These are phyloP conservation scores for Pelecanus crispus DNA, from an alignment of 2,113 vertebrate genomes.

Conservation along the genomic window DNA sequence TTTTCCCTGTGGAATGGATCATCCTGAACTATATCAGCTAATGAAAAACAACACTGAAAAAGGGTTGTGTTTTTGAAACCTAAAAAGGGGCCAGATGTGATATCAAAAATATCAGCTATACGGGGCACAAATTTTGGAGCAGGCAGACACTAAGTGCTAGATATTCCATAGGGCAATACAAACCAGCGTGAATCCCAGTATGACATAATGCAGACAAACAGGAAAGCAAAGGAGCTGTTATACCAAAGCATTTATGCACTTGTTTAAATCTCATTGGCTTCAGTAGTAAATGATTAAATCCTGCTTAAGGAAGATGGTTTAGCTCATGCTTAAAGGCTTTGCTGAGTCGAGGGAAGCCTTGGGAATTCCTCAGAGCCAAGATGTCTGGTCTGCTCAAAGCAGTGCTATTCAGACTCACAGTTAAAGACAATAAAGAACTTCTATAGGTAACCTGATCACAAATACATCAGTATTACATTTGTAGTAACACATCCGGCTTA, in stretches of 20 bases:
- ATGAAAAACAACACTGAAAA: background rate
- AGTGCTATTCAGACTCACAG: background rate
- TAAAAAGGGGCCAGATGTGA: background rate
- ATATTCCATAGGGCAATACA: background rate
- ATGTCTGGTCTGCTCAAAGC: background rate
- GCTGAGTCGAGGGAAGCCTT: background rate
- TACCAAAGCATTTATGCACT: background rate
- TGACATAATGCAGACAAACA: background rate
- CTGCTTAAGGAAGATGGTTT: background rate
- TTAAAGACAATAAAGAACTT: background rate
- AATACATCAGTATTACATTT: constrained; percentile 15
- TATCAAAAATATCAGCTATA: background rate
- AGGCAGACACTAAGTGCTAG: background rate
- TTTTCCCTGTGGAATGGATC: background rate
- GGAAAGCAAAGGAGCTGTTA: background rate
- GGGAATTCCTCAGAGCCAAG: background rate
- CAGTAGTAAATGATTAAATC: background rate
- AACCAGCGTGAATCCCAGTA: background rate
- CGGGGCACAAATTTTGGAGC: background rate
- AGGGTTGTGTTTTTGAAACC: background rate
- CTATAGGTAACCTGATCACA: background rate
- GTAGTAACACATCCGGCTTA: background rate
- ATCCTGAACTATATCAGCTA: fast-evolving
- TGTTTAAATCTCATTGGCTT: background rate
- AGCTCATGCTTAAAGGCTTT: background rate